Evolutionary conservation across 1,140 invertebrate species (phyloP), one percentile per base, ranked within the genome.

Genomic region (Melipona quadrifasciata): DNA sequence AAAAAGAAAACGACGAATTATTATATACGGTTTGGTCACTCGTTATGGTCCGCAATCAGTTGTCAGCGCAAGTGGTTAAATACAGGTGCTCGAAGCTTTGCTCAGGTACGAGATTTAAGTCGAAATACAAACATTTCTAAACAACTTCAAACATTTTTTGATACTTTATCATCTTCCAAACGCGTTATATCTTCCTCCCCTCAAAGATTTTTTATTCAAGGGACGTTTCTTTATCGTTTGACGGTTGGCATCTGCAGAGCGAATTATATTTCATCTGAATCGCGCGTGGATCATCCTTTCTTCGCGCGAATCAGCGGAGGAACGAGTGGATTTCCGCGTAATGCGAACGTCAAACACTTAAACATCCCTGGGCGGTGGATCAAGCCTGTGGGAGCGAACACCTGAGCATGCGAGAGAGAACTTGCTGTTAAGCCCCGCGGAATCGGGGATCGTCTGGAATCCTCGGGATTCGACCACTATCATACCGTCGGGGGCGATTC

Each of bases 311-410:
- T 70, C 78, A 51, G 51, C 24, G 73, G 82, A 55, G 58, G 68
- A 91, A 86, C 82, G 89, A 94, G 92, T 93, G 92, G 91, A 89
- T 92, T 93, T 90, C 81, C 75, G 27, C 82, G 90, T 94, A 93
- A 94, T 93, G 87, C 93, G 82, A 91, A 93, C 86, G 90, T 92
- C 92, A 94, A 94, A 94, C 92, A 94, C 89, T 94, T 85, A 83
- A 90, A 80, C 73, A 88, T 84, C 87, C 86, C 78, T 71, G 71
- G 61, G 65, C 76, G 39, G 65, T 74, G 78, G 89, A 87, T 88
- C 77, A 79, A 65, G 84, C 77, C 86, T 87, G 89, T 93, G 93
- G 90, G 92, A 94, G 85, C 89, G 86, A 86, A 92, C 93, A 94
- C 93, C 92, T 94, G 93, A 94, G 91, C 91, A 93, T 91, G 91